phyloP scores from a whole-genome alignment of 2,797 vertebrate species.

The Glyptemys insculpta region DNA sequence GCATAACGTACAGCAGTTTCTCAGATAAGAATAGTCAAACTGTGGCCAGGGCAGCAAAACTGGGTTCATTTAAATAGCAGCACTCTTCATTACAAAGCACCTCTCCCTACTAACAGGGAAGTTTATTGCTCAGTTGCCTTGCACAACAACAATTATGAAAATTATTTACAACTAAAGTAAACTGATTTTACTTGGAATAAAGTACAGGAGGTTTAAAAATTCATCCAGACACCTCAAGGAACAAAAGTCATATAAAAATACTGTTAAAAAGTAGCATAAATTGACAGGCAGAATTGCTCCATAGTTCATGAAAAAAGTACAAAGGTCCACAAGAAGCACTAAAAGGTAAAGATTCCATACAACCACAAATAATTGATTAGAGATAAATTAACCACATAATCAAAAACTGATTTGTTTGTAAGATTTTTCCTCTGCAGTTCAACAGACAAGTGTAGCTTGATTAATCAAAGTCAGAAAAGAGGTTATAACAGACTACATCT shows the following conservation, averaged over 20 bases:
- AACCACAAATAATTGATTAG: background rate
- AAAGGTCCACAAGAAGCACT: conserved; percentile 37
- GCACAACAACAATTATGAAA: conserved; percentile 57
- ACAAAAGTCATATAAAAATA: conserved; percentile 62
- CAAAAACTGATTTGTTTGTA: background rate
- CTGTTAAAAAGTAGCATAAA: conserved; percentile 49
- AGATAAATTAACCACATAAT: conserved; percentile 28
- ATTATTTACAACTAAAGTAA: conserved; percentile 11
- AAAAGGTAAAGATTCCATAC: conserved; percentile 39
- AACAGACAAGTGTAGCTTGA: background rate
- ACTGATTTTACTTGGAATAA: conserved; percentile 28
- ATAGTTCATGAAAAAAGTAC: conserved; percentile 28
- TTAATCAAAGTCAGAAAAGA: conserved; percentile 16
- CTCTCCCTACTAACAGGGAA: conserved; percentile 41
- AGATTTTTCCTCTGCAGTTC: background rate
- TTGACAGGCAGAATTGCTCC: conserved; percentile 30
- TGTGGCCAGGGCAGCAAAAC: background rate
- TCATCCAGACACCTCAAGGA: conserved; percentile 26
- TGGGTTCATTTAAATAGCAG: rapidly evolving
- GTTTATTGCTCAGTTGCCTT: conserved; percentile 69
- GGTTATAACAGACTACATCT: background rate
- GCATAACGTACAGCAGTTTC: background rate
- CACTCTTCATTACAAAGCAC: background rate
- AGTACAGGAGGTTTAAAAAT: conserved; percentile 34
- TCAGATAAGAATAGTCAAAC: background rate